phyloP scores from a whole-genome alignment of 2,888 invertebrate genomes.

The Halictus ligatus region DNA sequence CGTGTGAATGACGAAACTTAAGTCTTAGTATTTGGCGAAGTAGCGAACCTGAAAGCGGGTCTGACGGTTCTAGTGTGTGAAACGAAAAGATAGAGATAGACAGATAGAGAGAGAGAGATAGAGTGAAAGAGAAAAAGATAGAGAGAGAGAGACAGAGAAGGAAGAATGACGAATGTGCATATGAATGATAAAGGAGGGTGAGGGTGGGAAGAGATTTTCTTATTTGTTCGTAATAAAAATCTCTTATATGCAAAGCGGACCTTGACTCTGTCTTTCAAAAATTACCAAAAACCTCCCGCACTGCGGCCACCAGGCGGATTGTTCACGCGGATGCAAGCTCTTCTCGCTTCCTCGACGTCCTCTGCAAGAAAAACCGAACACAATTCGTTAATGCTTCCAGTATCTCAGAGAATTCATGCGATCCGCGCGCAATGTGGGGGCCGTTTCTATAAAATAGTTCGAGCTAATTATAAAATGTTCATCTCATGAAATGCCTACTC shows the following conservation, averaged over 20 bases:
- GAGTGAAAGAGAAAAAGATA: not conserved
- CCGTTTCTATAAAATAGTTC: no score
- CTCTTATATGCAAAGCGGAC: conserved; percentile 65
- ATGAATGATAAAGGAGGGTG: conserved; percentile 37
- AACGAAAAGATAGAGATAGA: conserved; percentile 24
- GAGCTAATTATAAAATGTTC: no score
- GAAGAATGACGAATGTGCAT: conserved; percentile 20
- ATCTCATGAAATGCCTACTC: no score
- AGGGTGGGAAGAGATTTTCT: conserved; percentile 32
- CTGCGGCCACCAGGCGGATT: conserved; percentile 97
- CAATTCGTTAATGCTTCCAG: not conserved
- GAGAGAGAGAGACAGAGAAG: not conserved
- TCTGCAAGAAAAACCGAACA: conserved; percentile 85
- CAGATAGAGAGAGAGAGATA: not conserved
- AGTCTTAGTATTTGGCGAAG: conserved; percentile 73
- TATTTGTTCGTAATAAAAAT: conserved; percentile 45
- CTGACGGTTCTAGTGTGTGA: conserved; percentile 33
- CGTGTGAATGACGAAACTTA: conserved; percentile 64
- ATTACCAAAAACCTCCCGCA: conserved; percentile 93
- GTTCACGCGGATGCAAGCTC: conserved; percentile 93
- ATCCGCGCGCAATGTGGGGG: no score
- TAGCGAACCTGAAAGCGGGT: conserved; percentile 77
- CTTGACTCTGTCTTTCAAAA: conserved; percentile 61
- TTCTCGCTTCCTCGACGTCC: conserved; percentile 90
- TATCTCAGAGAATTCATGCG: not conserved